phyloP scores from a whole-genome alignment of 2,888 invertebrate genomes.

The Chloroclystis v-ata region DNA sequence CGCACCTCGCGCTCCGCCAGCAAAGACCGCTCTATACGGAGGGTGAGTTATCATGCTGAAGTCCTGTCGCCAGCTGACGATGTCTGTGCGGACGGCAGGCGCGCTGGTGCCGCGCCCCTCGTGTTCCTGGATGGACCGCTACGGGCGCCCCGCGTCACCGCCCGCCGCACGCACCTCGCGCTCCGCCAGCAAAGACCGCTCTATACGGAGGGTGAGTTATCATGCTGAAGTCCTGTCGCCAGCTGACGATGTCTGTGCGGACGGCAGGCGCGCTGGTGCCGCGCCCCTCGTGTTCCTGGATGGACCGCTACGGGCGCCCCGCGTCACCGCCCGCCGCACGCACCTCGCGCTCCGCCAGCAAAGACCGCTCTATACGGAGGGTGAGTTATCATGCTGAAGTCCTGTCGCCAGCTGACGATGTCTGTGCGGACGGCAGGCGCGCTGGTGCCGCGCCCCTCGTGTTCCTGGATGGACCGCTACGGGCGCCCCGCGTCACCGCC shows the following conservation, averaged over 20 bases:
- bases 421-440: conserved; percentile 90
- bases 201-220: conserved; percentile 79
- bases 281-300: conserved; percentile 94
- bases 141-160: conserved; percentile 85
- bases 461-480: conserved; percentile 96
- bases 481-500: conserved; percentile 83
- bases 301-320: conserved; percentile 93
- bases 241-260: conserved; percentile 91
- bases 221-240: conserved; percentile 85
- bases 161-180: conserved; percentile 50
- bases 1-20: conserved; percentile 70
- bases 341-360: conserved; percentile 72
- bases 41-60: conserved; percentile 77
- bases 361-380: conserved; percentile 82
- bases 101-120: conserved; percentile 87
- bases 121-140: conserved; percentile 96
- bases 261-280: conserved; percentile 87
- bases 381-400: conserved; percentile 78
- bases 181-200: conserved; percentile 80
- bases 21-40: conserved; percentile 81
- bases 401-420: conserved; percentile 92
- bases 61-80: conserved; percentile 90
- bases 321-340: conserved; percentile 63
- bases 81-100: conserved; percentile 91
- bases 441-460: conserved; percentile 87